A percentile compares a stretch with the other conserved stretches of the same genome.
phyloP scores from a whole-genome alignment of 2,888 invertebrate species.

The Cybosia mesomella region DNA sequence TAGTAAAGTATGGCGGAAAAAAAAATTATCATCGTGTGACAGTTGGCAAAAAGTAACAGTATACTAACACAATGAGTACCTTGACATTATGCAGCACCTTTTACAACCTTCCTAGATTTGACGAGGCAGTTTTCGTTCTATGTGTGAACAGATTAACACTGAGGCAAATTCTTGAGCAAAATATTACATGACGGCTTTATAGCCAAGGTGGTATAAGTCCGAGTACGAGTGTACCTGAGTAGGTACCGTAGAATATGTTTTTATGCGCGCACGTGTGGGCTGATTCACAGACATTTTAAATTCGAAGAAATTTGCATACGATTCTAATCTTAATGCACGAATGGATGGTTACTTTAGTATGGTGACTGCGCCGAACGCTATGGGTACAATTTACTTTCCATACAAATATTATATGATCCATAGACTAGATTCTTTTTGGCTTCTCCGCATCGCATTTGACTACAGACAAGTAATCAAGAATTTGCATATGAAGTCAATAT shows the following conservation, averaged over 20 bases:
- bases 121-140: conserved; percentile 13
- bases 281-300: neutral
- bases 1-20: neutral
- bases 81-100: conserved; percentile 14
- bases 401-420: neutral
- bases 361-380: conserved; percentile 4
- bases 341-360: conserved; percentile 1
- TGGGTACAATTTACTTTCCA: conserved; percentile 3
- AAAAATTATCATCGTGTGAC: neutral
- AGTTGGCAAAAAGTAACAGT: conserved; percentile 2
- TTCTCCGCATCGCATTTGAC: too few relatives aligned
- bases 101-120: conserved; percentile 24
- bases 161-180: conserved; percentile 15
- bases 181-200: conserved; percentile 11
- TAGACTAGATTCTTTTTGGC: too few relatives aligned
- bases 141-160: conserved; percentile 24
- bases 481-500: too few relatives aligned
- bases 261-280: neutral
- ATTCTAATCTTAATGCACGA: conserved; percentile 3
- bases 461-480: too few relatives aligned
- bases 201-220: neutral
- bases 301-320: conserved; percentile 10
- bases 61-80: conserved; percentile 5
- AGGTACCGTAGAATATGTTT: conserved; percentile 2
- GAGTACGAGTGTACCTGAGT: neutral